Percentiles rank a stretch among this genome's conserved stretches.
These are phyloP conservation scores for Nycticorax nycticorax DNA, from an alignment of 2,113 vertebrate genomes.

Conservation along the genomic window DNA sequence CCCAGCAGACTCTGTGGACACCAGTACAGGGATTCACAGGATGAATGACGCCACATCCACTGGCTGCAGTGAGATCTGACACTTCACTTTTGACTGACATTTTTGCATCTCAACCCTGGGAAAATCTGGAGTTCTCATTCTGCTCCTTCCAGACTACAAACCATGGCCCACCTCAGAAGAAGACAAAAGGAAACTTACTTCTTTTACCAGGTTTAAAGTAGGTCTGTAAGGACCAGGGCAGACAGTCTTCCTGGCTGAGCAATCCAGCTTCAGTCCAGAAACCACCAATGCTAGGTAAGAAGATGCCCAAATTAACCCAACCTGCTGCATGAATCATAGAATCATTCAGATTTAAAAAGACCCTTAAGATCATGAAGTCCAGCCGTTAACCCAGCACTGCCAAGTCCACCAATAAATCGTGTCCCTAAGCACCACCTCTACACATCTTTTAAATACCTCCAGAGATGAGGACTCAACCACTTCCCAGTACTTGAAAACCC, in stretches of 20 bases:
- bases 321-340: not conserved
- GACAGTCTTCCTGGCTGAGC: not conserved
- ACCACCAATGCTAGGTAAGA: not conserved
- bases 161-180: accelerated
- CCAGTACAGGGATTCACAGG: not conserved
- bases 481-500: not conserved
- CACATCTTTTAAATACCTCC: not conserved
- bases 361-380: not conserved
- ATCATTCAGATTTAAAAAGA: not conserved
- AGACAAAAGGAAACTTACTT: accelerated
- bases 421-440: not conserved
- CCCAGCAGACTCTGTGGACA: too few relatives aligned
- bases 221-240: not conserved
- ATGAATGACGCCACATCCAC: accelerated
- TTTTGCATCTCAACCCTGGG: not conserved
- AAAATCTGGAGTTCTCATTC: not conserved
- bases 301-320: not conserved
- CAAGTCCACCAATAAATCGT: not conserved
- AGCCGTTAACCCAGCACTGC: not conserved
- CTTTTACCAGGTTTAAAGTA: not conserved
- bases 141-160: not conserved
- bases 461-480: not conserved
- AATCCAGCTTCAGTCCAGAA: not conserved
- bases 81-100: not conserved
- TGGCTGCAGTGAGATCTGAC: not conserved